Conservation (phyloP, 2,888 invertebrate species). For the Pimpla rufipes region DNA sequence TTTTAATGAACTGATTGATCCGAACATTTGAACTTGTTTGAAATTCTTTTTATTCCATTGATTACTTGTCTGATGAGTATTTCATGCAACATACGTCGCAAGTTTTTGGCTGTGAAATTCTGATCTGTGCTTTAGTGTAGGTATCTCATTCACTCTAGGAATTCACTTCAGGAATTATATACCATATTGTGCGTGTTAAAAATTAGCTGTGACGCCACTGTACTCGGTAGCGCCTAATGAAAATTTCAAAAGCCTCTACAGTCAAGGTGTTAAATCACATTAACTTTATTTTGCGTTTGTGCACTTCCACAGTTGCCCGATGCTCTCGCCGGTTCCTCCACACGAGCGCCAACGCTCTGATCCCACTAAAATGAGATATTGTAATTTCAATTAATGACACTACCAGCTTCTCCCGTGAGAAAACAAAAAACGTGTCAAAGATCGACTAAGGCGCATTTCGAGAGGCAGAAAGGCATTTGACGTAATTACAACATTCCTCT, state of each 20-base stretch:
- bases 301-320: slow-evolving; percentile 49
- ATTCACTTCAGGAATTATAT: neutral
- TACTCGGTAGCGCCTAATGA: slow-evolving; percentile 70
- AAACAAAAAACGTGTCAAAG: slow-evolving; percentile 35
- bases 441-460: neutral
- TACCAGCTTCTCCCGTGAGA: neutral
- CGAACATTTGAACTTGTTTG: too few species aligned
- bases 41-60: too few species aligned
- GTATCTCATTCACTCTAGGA: neutral
- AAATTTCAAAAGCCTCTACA: slow-evolving; percentile 79
- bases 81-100: too few species aligned
- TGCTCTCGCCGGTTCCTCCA: slow-evolving; percentile 16
- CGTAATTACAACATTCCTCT: slow-evolving; percentile 22
- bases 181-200: neutral
- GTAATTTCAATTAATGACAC: slow-evolving; percentile 54
- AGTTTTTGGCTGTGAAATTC: too few species aligned
- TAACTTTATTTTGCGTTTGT: slow-evolving; percentile 73
- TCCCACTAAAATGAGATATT: slow-evolving; percentile 40
- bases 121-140: neutral
- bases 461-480: slow-evolving; percentile 1
- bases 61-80: too few species aligned
- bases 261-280: slow-evolving; percentile 78
- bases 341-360: neutral
- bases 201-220: slow-evolving; percentile 13
- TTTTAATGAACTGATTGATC: too few species aligned